phyloP scores from a whole-genome alignment of 2,888 invertebrate genomes.

The Ptychoptera contaminata region DNA sequence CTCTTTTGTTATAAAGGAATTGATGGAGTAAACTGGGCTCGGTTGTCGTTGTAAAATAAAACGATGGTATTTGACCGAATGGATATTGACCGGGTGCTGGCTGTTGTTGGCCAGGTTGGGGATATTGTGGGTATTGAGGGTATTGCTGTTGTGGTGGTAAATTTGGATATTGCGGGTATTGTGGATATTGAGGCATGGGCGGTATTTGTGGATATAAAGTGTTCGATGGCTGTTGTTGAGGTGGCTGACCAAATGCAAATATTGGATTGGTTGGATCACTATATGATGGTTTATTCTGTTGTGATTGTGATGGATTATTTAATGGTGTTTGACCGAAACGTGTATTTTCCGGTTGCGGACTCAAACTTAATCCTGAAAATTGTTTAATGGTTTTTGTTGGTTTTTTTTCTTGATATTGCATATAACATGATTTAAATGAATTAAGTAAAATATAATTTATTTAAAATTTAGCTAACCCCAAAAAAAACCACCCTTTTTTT shows the following conservation, averaged over 20 bases:
- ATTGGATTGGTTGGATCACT: slow-evolving; percentile 23
- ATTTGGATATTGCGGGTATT: slow-evolving; percentile 16
- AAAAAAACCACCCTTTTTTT: neutral
- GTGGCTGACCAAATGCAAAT: slow-evolving; percentile 28
- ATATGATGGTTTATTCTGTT: neutral
- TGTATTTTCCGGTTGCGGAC: slow-evolving; percentile 4
- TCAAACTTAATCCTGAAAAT: slow-evolving; percentile 1
- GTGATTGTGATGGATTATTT: slow-evolving; percentile 11
- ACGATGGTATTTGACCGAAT: neutral
- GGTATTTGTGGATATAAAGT: slow-evolving; percentile 28
- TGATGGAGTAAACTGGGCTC: slow-evolving; percentile 23
- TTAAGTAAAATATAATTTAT: neutral
- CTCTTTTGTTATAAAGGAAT: slow-evolving; percentile 15
- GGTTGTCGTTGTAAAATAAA: neutral
- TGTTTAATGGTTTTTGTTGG: neutral
- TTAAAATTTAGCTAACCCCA: neutral
- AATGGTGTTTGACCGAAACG: slow-evolving; percentile 9
- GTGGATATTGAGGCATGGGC: slow-evolving; percentile 26
- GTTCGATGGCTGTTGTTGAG: slow-evolving; percentile 20
- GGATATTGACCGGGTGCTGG: slow-evolving; percentile 2
- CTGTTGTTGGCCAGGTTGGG: slow-evolving; percentile 13
- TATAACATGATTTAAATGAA: neutral
- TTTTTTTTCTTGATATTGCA: neutral
- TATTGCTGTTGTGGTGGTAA: slow-evolving; percentile 25
- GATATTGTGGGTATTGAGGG: slow-evolving; percentile 30